These are phyloP conservation scores for Vidua macroura DNA, from an alignment of 2,113 vertebrate species.

Conservation along the genomic window DNA sequence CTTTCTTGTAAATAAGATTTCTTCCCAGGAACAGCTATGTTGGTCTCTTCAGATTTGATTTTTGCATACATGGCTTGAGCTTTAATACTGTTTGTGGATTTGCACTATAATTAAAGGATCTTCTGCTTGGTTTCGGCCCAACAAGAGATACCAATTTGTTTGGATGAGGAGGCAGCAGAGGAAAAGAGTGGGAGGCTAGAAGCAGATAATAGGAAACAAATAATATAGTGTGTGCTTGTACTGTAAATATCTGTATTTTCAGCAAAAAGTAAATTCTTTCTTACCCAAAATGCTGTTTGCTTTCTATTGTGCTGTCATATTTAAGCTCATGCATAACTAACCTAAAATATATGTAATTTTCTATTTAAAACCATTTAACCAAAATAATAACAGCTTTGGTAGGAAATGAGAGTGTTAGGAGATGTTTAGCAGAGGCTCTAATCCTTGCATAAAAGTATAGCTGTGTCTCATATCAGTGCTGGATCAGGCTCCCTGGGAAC, in stretches of 20 bases:
- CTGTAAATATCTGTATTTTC: background rate
- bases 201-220: background rate
- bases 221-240: background rate
- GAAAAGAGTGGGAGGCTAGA: background rate
- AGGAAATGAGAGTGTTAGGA: background rate
- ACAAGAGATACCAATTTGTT: background rate
- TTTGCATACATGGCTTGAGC: background rate
- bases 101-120: background rate
- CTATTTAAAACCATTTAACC: constrained; percentile 8
- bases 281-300: constrained; percentile 4
- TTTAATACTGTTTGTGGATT: background rate
- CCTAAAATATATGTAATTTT: constrained; percentile 10
- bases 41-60: background rate
- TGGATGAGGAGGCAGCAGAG: background rate
- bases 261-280: background rate
- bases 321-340: background rate
- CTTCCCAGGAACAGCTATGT: background rate
- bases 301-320: background rate
- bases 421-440: background rate
- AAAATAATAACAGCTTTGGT: background rate
- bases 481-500: background rate
- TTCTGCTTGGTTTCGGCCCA: background rate
- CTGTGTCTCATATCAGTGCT: background rate
- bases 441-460: background rate
- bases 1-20: background rate